A percentile compares a stretch with the other conserved stretches of the same genome.
Evolutionary conservation across 2,888 invertebrate genomes (phyloP).

Genomic region (Caenorhabditis doughertyi): DNA sequence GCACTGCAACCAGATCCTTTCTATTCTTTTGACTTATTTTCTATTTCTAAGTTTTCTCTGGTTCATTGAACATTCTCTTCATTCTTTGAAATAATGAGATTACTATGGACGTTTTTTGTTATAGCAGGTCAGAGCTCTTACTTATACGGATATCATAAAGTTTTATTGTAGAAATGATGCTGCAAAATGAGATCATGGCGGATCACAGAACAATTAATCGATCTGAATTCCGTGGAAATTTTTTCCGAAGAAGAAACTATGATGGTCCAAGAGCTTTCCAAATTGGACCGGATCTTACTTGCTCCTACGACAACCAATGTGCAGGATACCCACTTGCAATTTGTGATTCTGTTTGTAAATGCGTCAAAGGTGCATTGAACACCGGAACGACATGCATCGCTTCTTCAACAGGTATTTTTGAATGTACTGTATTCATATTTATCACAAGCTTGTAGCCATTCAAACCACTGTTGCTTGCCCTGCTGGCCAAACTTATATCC

Average conservation of each 20-base stretch:
- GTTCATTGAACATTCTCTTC: neutral
- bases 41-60: neutral
- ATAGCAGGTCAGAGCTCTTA: neutral
- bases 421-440: neutral
- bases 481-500: conserved; percentile 81
- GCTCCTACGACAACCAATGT: conserved; percentile 80
- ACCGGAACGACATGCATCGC: conserved; percentile 81
- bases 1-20: conserved; percentile 29
- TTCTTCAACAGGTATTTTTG: conserved; percentile 62
- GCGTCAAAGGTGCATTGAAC: conserved; percentile 80
- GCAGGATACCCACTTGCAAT: conserved; percentile 82
- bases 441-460: conserved; percentile 58
- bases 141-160: neutral
- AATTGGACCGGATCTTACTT: conserved; percentile 68
- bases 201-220: conserved; percentile 58
- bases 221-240: conserved; percentile 53
- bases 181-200: conserved; percentile 64
- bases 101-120: conserved; percentile 3
- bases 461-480: conserved; percentile 74
- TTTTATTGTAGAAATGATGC: conserved; percentile 50
- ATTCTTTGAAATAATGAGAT: conserved; percentile 35
- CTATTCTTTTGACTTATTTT: conserved; percentile 7
- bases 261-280: conserved; percentile 54
- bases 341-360: conserved; percentile 82
- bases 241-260: conserved; percentile 52